Conservation (phyloP, 2,113 vertebrate species). For the Psophia crepitans region DNA sequence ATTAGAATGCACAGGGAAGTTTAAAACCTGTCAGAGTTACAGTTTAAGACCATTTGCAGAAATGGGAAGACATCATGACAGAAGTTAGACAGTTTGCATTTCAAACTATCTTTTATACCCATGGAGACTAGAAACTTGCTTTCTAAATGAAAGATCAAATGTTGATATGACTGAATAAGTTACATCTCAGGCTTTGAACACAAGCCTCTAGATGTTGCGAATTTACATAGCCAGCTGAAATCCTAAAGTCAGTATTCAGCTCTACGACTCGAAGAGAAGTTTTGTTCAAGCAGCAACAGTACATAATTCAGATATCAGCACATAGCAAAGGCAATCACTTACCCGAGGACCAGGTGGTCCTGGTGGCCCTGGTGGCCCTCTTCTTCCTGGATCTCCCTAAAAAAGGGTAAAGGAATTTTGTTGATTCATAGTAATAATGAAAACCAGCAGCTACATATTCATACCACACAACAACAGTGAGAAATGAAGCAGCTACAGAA, state of each 20-base stretch:
- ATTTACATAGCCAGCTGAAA: background rate
- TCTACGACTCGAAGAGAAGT: background rate
- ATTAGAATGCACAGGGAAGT: background rate
- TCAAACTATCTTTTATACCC: background rate
- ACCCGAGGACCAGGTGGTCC: slow-evolving; percentile 87
- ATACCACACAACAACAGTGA: background rate
- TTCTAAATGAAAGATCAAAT: background rate
- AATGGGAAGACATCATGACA: background rate
- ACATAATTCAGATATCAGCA: background rate
- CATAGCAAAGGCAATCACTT: slow-evolving; percentile 57
- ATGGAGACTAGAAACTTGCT: background rate
- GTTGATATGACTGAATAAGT: background rate
- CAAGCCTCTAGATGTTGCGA: background rate
- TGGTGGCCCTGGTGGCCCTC: slow-evolving; percentile 88
- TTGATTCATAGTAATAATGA: background rate
- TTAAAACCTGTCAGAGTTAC: background rate
- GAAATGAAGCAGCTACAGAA: background rate
- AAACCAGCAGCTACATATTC: background rate
- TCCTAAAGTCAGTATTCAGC: background rate
- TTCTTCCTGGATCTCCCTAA: slow-evolving; percentile 89
- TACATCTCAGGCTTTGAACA: background rate
- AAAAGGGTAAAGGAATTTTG: background rate
- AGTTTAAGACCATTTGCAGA: background rate
- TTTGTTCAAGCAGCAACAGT: background rate
- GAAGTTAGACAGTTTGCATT: background rate